Conservation (phyloP, 2,888 invertebrate species). For the Caenorhabditis sinica region DNA sequence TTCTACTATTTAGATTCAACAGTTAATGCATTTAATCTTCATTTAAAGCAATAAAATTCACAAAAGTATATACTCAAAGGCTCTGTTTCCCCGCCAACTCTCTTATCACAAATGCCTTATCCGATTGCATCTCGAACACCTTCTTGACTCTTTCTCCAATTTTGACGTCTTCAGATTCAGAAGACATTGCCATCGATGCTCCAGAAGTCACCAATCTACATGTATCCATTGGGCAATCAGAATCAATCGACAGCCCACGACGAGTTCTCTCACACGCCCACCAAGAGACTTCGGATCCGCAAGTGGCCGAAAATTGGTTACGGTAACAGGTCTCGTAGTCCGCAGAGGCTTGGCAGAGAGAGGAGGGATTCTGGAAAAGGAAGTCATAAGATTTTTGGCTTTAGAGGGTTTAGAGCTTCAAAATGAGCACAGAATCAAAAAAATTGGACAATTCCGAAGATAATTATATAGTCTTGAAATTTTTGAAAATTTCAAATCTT, state of each 20-base stretch:
- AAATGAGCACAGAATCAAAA: neutral
- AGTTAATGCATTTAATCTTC: no score
- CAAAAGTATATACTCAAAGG: neutral
- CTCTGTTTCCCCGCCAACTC: neutral
- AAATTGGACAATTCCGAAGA: neutral
- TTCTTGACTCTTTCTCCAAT: neutral
- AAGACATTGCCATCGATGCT: neutral
- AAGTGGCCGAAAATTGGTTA: conserved; percentile 13
- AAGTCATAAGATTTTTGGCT: neutral
- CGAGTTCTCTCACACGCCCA: conserved; percentile 70
- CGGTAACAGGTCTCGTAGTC: conserved; percentile 49
- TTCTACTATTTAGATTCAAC: no score
- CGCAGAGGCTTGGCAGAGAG: conserved; percentile 27
- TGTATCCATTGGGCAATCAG: conserved; percentile 59
- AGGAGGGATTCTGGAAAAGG: conserved; percentile 27
- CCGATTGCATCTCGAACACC: conserved; percentile 9
- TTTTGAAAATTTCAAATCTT: no score
- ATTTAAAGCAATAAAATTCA: neutral
- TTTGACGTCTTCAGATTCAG: neutral
- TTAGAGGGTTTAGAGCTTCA: neutral
- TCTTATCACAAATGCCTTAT: conserved; percentile 18
- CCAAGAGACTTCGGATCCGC: conserved; percentile 64
- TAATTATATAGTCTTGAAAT: neutral
- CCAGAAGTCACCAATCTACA: conserved; percentile 46
- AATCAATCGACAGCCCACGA: conserved; percentile 58